Conservation (phyloP, 30 jellyfish, hydroid and myxozoan species). For the Cassiopea xamachana region DNA sequence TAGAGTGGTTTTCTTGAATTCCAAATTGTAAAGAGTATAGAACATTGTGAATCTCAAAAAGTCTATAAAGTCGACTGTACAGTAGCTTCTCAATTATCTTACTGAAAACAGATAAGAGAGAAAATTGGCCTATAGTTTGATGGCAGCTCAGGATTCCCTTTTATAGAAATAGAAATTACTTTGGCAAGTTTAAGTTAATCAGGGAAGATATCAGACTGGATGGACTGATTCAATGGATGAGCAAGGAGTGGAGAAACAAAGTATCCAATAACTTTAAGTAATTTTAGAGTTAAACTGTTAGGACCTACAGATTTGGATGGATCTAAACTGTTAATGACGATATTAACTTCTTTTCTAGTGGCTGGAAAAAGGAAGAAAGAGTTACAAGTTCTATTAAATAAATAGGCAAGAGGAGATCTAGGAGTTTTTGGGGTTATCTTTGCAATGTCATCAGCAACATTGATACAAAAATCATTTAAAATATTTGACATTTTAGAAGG, state of each 20-base stretch:
- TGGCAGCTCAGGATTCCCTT: constrained; percentile 44
- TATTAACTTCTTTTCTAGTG: constrained; percentile 35
- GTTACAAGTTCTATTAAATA: neutral
- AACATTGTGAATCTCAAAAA: constrained; percentile 6
- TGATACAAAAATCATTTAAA: constrained; percentile 51
- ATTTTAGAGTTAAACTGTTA: constrained; percentile 34
- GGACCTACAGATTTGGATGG: constrained; percentile 49
- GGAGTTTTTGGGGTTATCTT: constrained; percentile 25
- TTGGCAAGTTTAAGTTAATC: constrained; percentile 52
- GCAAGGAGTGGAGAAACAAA: constrained; percentile 31
- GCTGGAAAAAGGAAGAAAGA: constrained; percentile 55
- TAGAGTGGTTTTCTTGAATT: constrained; percentile 49
- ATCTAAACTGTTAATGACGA: constrained; percentile 22
- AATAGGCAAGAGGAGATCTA: constrained; percentile 31
- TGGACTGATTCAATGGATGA: constrained; percentile 29
- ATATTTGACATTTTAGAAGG: constrained; percentile 44
- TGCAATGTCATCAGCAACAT: constrained; percentile 55
- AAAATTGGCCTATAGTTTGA: constrained; percentile 74
- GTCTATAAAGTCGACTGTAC: constrained; percentile 50
- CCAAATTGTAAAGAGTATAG: constrained; percentile 66
- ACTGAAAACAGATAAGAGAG: constrained; percentile 62
- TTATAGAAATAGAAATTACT: constrained; percentile 63
- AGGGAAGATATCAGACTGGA: constrained; percentile 41
- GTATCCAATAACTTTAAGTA: constrained; percentile 46
- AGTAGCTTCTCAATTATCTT: constrained; percentile 60